A percentile compares a stretch with the other conserved stretches of the same genome.
These are phyloP conservation scores for Acleris sparsana DNA, from an alignment of 2,888 invertebrate genomes.

Conservation along the genomic window DNA sequence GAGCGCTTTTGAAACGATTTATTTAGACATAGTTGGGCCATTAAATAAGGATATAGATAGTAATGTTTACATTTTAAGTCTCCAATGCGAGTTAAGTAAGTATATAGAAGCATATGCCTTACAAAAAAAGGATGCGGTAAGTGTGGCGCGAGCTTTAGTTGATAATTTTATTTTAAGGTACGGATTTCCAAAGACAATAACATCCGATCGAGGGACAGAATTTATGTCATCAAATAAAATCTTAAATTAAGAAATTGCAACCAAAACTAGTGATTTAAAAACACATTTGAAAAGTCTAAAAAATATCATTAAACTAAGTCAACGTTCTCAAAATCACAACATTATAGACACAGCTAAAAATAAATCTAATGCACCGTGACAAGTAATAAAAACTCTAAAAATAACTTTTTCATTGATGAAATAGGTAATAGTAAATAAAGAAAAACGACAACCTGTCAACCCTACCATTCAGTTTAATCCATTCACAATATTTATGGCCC, in stretches of 20 bases:
- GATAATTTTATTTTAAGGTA: conserved; percentile 36
- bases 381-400: conserved; percentile 18
- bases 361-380: conserved; percentile 21
- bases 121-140: conserved; percentile 21
- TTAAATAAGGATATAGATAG: conserved; percentile 1
- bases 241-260: not conserved
- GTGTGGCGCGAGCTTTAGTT: conserved; percentile 33
- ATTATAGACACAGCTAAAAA: conserved; percentile 9
- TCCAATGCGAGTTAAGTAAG: conserved; percentile 15
- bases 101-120: too few species aligned
- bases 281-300: conserved; percentile 5
- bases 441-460: not conserved
- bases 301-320: conserved; percentile 21
- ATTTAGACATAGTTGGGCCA: conserved; percentile 15
- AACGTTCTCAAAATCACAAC: conserved; percentile 19
- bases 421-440: too few species aligned
- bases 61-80: conserved; percentile 8
- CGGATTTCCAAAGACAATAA: conserved; percentile 32
- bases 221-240: conserved; percentile 14
- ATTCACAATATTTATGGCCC: conserved; percentile 8
- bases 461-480: not conserved
- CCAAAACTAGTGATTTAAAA: conserved; percentile 11
- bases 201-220: conserved; percentile 35
- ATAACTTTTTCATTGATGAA: not conserved
- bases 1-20: not conserved